A percentile compares a stretch with the other conserved stretches of the same genome.
These are phyloP conservation scores for Eulithis prunata DNA, from an alignment of 2,888 invertebrate species.

Conservation along the genomic window DNA sequence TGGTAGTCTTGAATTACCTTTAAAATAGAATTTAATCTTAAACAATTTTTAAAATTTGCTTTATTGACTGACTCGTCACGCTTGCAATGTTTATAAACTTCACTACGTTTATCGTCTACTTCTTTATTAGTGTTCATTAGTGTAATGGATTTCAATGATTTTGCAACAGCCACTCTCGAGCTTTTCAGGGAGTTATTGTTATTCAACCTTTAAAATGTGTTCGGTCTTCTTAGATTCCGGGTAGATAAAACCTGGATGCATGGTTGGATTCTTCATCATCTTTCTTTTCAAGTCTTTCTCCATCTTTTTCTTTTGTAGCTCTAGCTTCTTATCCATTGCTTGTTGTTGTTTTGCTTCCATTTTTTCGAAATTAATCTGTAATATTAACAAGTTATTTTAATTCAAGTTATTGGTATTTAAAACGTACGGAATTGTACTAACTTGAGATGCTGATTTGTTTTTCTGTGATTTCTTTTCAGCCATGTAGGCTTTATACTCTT, in stretches of 20 bases:
- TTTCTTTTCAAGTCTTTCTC: conserved; percentile 59
- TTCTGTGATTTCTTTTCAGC: conserved; percentile 55
- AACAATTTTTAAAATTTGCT: too few species aligned
- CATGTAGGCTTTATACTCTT: conserved; percentile 56
- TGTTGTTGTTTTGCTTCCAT: conserved; percentile 53
- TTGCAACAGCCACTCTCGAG: too few species aligned
- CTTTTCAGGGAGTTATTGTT: too few species aligned
- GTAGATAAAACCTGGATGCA: conserved; percentile 68
- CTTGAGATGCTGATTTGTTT: conserved; percentile 53
- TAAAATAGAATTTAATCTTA: background rate
- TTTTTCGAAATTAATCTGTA: conserved; percentile 57
- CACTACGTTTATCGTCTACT: too few species aligned
- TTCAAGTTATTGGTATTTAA: too few species aligned
- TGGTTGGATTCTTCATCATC: conserved; percentile 67
- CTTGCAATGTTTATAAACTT: too few species aligned
- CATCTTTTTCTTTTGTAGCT: conserved; percentile 51
- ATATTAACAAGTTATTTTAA: background rate
- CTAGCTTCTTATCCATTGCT: conserved; percentile 50
- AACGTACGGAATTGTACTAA: conserved; percentile 24
- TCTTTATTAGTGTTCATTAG: too few species aligned
- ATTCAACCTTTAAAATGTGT: conserved; percentile 51
- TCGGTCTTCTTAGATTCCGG: conserved; percentile 59
- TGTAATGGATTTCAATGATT: too few species aligned
- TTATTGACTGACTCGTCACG: too few species aligned
- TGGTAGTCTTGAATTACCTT: conserved; percentile 56